These are phyloP conservation scores for Amphipyra berbera DNA, from an alignment of 2,888 invertebrate species.

Conservation along the genomic window DNA sequence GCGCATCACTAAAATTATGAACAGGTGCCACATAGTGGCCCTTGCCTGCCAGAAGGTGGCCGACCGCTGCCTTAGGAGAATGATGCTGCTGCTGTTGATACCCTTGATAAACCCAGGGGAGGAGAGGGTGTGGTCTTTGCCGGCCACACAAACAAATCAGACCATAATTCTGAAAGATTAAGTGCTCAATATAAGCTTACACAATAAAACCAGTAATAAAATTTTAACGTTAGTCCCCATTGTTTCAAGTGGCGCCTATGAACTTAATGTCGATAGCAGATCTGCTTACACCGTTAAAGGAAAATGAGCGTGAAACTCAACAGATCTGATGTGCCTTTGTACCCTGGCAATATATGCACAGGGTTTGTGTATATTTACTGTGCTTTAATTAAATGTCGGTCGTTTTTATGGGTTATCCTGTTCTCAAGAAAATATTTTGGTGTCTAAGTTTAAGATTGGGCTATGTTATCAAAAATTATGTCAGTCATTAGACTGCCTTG, in stretches of 20 bases:
- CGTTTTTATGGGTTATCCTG: slow-evolving; percentile 8
- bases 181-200: slow-evolving; percentile 25
- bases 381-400: slow-evolving; percentile 72
- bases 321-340: slow-evolving; percentile 55
- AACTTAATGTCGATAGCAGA: slow-evolving; percentile 9
- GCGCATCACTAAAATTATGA: no score
- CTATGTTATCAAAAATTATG: no score
- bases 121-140: background rate
- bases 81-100: no score
- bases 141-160: background rate
- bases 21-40: no score
- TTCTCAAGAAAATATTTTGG: no score
- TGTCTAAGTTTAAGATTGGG: no score
- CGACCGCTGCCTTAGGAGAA: no score
- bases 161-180: slow-evolving; percentile 14
- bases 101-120: background rate
- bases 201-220: slow-evolving; percentile 47
- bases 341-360: slow-evolving; percentile 58
- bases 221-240: slow-evolving; percentile 31
- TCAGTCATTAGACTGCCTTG: no score
- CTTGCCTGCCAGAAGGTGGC: no score
- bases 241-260: slow-evolving; percentile 33
- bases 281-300: slow-evolving; percentile 34
- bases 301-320: slow-evolving; percentile 39
- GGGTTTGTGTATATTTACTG: slow-evolving; percentile 75